Evolutionary conservation across 2,888 invertebrate genomes (phyloP), one percentile per base, ranked within the genome.

Genomic region (Thumatha senex): DNA sequence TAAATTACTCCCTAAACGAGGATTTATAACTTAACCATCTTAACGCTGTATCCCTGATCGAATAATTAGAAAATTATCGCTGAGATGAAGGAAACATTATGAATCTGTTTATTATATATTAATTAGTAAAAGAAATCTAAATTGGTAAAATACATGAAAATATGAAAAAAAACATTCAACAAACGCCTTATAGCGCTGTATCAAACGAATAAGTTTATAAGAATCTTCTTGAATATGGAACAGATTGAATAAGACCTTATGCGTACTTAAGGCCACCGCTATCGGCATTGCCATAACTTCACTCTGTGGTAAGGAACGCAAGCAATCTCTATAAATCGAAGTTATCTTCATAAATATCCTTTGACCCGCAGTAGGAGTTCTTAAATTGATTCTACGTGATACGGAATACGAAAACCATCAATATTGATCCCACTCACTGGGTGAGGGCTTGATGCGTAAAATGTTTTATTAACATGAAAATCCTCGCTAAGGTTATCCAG

Each of bases 311-410:
- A 72, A 71, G 74, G 71, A 76, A 80, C 73, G 71, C 70, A 70
- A 75, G 77, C 76, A 76, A 80, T 80, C 76, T 76, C 76, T 73
- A 84, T 86, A 84, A 86, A 86, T 85, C 77, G 78, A 77, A 74
- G 78, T 76, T 84, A 80, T 82, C 77, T 80, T 80, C 80, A 82
- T 89, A 87, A 85, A 85, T 86, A 86, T 81, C 78, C 76, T 72
- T 84, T 84, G 83, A 86, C 82, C 84, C 86, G 74, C 86, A 76
- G 83, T 84, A 81, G 80, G 84, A 85, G 86, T 80, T 84, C 84
- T 80, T 77, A 86, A 88, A 89, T 88, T 87, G 87, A 83, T 86
- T 84, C 77, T 82, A 84, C 87, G 86, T 87, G 86, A 83, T 82
- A 76, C 74, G 78, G 80, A 79, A 80, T 78, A 79, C 82, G 76